Conservation (phyloP, 1,140 invertebrate genomes). For the Aphaenogaster ashmeadi region DNA sequence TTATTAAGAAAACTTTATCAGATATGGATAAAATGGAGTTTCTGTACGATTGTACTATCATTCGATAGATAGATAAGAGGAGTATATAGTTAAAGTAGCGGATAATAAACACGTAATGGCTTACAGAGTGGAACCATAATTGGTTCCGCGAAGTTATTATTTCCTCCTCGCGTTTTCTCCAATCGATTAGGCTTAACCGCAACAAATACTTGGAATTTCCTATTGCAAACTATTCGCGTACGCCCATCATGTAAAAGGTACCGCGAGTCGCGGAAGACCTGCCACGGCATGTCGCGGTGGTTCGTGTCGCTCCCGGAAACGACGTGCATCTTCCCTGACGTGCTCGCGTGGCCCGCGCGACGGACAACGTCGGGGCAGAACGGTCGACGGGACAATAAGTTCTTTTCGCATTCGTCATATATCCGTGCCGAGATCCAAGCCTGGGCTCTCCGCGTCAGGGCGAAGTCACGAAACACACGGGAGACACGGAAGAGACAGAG, state of each 20-base stretch:
- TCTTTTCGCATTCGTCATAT: slow-evolving; percentile 57
- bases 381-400: slow-evolving; percentile 47
- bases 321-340: slow-evolving; percentile 61
- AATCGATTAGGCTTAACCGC: slow-evolving; percentile 40
- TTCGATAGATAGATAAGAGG: neutral
- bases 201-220: slow-evolving; percentile 52
- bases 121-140: slow-evolving; percentile 29
- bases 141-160: slow-evolving; percentile 38
- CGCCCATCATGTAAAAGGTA: slow-evolving; percentile 42
- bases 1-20: slow-evolving; percentile 3
- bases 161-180: slow-evolving; percentile 23
- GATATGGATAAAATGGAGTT: neutral
- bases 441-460: slow-evolving; percentile 31
- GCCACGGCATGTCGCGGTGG: slow-evolving; percentile 56
- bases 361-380: slow-evolving; percentile 26
- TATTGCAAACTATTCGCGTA: slow-evolving; percentile 44
- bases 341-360: slow-evolving; percentile 53
- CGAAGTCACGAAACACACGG: slow-evolving; percentile 48
- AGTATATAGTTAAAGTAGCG: neutral
- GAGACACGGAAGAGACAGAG: slow-evolving; percentile 49
- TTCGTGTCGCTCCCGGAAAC: slow-evolving; percentile 57
- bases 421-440: slow-evolving; percentile 37
- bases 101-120: slow-evolving; percentile 50
- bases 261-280: slow-evolving; percentile 39
- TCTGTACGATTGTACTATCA: neutral